Base-by-base conservation (phyloP, 1,140 invertebrate genomes). In the Centruroides sculpturatus region DNA sequence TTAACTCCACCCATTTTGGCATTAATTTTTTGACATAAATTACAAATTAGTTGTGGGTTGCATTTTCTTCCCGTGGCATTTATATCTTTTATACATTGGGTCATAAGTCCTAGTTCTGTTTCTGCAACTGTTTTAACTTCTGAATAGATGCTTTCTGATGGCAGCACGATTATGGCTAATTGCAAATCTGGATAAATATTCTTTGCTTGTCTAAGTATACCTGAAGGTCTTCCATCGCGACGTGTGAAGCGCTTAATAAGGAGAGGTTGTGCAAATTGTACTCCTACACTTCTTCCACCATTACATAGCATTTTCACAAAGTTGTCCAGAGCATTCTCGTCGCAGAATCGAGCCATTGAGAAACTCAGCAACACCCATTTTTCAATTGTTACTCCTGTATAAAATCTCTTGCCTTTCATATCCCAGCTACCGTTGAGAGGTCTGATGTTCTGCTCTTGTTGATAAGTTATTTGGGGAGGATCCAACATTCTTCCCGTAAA, bases 51-150 rank as follows among this genome's bases (percentile, higher is more conserved):
- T 41, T 41, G 41, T 6, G 68, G 63, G 78, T 4, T 66, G 35
- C 72, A 60, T 53, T 71, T 53, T n/a, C 8, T 41, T 11, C 59
- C 23, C 23, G 23, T 23, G 80, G 67, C 7, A 82, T 90, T 53
- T 59, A 66, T 23, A 74, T 69, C 69, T 23, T 84, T 86, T 11
- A 94, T 74, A 69, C 89, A 92, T 67, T 92, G 89, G 0, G 89
- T 92, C 13, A 92, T 69, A 54, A 90, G 76, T 4, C 86, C 86
- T 49, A 85, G 73, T 4, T 78, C 70, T 0, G 85, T 69, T 75
- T 94, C 90, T 0, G 86, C 83, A 6, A 80, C 75, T 66, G 84
- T 80, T 71, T 92, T 93, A 0, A 92, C 69, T 53, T 71, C 69
- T 46, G 56, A 59, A 41, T 65, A 41, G 8, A 41, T 41, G 8